Conservation (phyloP, 1,140 invertebrate species). For the Eufriesea mexicana region DNA sequence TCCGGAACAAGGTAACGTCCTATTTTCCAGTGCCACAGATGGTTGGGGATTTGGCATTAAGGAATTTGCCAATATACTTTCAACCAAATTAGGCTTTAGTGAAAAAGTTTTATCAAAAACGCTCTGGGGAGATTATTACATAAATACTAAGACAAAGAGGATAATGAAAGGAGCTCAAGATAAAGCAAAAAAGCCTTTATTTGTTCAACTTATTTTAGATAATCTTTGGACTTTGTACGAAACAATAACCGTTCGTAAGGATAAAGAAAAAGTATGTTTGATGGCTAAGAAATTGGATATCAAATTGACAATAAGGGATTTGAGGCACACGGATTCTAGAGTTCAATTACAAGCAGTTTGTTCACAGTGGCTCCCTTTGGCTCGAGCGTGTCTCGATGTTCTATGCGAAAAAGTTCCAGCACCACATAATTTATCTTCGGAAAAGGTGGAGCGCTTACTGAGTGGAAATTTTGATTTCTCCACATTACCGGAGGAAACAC, state of each 20-base stretch:
- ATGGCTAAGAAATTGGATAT: constrained; percentile 93
- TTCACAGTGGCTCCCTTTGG: constrained; percentile 95
- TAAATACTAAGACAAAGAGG: constrained; percentile 93
- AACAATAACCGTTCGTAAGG: constrained; percentile 89
- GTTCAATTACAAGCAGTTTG: constrained; percentile 91
- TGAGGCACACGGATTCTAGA: constrained; percentile 90
- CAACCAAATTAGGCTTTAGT: constrained; percentile 89
- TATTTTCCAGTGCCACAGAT: constrained; percentile 97
- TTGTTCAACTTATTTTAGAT: constrained; percentile 97
- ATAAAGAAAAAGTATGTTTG: constrained; percentile 90
- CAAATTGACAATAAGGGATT: constrained; percentile 89
- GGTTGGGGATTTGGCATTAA: constrained; percentile 97
- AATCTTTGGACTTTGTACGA: constrained; percentile 97
- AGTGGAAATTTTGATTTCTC: constrained; percentile 86
- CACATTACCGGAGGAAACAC: constrained; percentile 87
- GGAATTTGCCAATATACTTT: constrained; percentile 94
- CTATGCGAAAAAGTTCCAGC: constrained; percentile 91
- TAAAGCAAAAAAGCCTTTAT: constrained; percentile 97
- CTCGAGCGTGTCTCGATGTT: constrained; percentile 90
- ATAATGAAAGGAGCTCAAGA: constrained; percentile 95
- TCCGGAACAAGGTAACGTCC: constrained; percentile 96
- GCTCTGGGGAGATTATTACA: constrained; percentile 98
- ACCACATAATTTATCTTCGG: constrained; percentile 89
- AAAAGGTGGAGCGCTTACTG: constrained; percentile 86
- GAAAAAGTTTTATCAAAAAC: constrained; percentile 87